phyloP scores from a whole-genome alignment of 2,113 vertebrate species.

The Bos indicus region DNA sequence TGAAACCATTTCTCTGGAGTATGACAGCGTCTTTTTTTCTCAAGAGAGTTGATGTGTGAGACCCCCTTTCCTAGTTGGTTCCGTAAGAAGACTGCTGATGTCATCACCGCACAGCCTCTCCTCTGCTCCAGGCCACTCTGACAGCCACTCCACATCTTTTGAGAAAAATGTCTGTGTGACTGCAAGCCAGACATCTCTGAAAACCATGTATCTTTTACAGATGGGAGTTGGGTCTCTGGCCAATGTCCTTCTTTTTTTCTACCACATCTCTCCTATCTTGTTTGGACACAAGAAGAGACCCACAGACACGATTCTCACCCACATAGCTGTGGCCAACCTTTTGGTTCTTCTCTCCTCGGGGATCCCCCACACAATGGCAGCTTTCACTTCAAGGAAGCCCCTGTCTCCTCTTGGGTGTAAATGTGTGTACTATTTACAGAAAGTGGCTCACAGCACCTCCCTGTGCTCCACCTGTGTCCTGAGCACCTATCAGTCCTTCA shows the following conservation, averaged over 20 bases:
- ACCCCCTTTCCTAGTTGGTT: background rate
- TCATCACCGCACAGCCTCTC: background rate
- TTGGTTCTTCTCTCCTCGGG: background rate
- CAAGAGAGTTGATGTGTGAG: background rate
- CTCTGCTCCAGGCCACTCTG: background rate
- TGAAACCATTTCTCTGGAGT: background rate
- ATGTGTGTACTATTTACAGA: too few species aligned
- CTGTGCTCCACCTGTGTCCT: background rate
- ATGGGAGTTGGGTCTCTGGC: background rate
- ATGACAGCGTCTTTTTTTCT: background rate
- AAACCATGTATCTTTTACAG: background rate
- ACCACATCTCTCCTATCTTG: background rate
- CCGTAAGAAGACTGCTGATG: background rate
- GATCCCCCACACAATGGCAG: background rate
- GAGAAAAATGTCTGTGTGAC: background rate
- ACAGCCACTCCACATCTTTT: background rate
- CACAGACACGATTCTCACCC: background rate
- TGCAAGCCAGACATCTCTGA: background rate
- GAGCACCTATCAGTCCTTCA: background rate
- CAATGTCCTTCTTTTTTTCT: background rate
- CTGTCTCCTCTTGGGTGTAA: background rate
- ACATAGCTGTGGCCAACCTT: background rate
- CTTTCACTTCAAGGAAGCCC: rapidly evolving
- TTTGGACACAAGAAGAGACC: background rate
- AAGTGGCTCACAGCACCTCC: background rate